Evolutionary conservation across 2,888 invertebrate genomes (phyloP), one percentile per base, ranked within the genome.

Genomic region (Automeris io): DNA sequence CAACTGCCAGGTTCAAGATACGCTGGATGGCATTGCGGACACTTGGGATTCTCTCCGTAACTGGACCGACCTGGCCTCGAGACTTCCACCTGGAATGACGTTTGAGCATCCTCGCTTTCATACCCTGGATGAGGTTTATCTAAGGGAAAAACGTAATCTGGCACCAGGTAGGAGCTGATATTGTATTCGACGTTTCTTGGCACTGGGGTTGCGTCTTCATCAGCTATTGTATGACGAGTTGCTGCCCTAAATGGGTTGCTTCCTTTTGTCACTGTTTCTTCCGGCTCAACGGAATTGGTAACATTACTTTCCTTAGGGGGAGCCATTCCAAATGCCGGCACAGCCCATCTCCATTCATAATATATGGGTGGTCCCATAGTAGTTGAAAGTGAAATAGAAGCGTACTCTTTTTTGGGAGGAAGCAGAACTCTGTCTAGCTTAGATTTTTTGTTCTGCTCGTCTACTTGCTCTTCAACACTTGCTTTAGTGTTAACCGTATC

Each of bases 281-380:
- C n/a, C n/a, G n/a, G n/a, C n/a, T n/a, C n/a, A n/a, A n/a, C n/a
- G n/a, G 26, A 13, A 42, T 70, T 63, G 9, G 71, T 76, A 3
- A 65, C 74, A 45, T 89, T 88, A 2, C 69, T 68, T 19, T 52
- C 42, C 45, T 88, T 89, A 0, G 90, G 90, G 5, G 88, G 89
- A 43, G 88, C 81, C 1, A 90, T 61, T 8, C 87, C 90, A 39
- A 89, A 86, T 0, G 90, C 88, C 1, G 90, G 90, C 1, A 89
- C 87, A 3, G 90, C 90, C 90, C 90, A 90, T 63, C 90, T 90
- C 90, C 90, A 90, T 61, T 90, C 90, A 49, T 89, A 90, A 52
- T 90, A 90, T 35, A 90, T 88, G 0, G 90, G 90, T 0, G 90
- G 90, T 1, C 90, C 90, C 55, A 88, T 87, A 0, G 90, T 90